Percentiles rank a stretch among this genome's conserved stretches.
Conservation (phyloP, 2,113 vertebrate genomes). For the Noturus placidus region DNA sequence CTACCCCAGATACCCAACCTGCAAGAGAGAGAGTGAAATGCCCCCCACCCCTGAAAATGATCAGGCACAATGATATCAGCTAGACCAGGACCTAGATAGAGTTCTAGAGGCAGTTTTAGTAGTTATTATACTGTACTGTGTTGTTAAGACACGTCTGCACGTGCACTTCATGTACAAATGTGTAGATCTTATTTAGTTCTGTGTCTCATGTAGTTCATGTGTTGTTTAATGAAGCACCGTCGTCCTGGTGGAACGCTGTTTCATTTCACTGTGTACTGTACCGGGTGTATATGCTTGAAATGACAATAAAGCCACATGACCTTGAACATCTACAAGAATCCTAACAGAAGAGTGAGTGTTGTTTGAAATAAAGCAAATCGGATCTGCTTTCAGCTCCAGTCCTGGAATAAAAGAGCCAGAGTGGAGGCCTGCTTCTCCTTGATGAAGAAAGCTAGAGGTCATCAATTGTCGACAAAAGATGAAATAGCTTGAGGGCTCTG, state of each 20-base stretch:
- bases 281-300: too few relatives aligned
- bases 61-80: neutral
- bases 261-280: too few relatives aligned
- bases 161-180: too few relatives aligned
- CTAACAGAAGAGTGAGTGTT: neutral
- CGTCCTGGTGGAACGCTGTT: too few relatives aligned
- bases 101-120: neutral
- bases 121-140: too few relatives aligned
- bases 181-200: too few relatives aligned
- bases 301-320: too few relatives aligned
- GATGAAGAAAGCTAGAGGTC: conserved; percentile 12
- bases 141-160: too few relatives aligned
- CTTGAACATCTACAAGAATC: neutral
- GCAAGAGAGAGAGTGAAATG: neutral
- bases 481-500: neutral
- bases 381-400: neutral
- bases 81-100: neutral
- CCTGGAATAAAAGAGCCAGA: neutral
- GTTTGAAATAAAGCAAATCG: neutral
- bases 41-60: neutral
- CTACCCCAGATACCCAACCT: neutral
- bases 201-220: too few relatives aligned
- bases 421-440: neutral
- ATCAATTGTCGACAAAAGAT: neutral
- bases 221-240: too few relatives aligned